Percentiles rank a stretch among this genome's conserved stretches.
These are phyloP conservation scores for Drosophila melanica DNA, from an alignment of 1,140 invertebrate species.

Conservation along the genomic window DNA sequence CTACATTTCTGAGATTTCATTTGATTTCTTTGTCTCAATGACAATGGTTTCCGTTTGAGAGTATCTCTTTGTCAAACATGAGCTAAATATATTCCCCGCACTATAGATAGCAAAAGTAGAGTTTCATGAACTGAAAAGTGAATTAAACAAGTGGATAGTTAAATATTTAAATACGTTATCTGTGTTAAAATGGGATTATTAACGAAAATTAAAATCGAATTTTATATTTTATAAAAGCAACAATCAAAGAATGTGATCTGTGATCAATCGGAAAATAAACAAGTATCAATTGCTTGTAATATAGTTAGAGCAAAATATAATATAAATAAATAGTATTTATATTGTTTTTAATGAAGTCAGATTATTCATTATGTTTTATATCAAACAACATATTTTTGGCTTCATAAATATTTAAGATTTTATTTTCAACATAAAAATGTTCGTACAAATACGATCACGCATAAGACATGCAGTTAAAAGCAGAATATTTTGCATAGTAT, in stretches of 20 bases:
- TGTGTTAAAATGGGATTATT: neutral
- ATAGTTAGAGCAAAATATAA: too few species aligned
- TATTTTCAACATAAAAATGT: conserved; percentile 52
- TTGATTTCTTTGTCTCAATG: too few species aligned
- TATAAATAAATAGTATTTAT: neutral
- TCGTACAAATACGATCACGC: conserved; percentile 43
- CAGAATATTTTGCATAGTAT: conserved; percentile 17
- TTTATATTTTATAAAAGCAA: too few species aligned
- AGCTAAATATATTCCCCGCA: too few species aligned
- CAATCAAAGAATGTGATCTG: too few species aligned
- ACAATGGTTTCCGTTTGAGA: too few species aligned
- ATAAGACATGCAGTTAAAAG: conserved; percentile 34
- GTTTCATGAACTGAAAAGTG: neutral
- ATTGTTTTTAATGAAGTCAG: too few species aligned
- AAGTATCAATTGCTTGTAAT: too few species aligned
- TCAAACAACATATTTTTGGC: conserved; percentile 1
- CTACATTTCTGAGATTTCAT: too few species aligned
- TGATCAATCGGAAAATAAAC: neutral
- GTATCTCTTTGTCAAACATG: too few species aligned
- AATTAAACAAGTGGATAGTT: neutral
- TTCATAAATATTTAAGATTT: conserved; percentile 51
- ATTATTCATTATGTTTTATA: neutral
- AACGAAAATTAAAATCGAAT: neutral
- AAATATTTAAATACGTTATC: conserved; percentile 4
- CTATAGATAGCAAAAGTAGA: neutral